These are phyloP conservation scores for Oenanthe melanoleuca DNA, from an alignment of 2,113 vertebrate species.

Conservation along the genomic window DNA sequence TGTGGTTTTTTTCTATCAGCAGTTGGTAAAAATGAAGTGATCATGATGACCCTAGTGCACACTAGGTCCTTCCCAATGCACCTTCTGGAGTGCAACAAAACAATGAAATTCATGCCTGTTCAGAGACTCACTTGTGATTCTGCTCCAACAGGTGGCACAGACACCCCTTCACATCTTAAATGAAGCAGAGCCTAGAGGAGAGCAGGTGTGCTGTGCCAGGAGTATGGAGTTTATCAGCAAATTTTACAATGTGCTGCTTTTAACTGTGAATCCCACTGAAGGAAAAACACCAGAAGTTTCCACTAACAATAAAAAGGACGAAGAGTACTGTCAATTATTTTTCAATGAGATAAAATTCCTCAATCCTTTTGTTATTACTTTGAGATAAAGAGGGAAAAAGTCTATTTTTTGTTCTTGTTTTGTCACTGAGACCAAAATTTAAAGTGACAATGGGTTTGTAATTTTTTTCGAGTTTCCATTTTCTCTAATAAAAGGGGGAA, in stretches of 20 bases:
- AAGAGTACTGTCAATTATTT: not conserved
- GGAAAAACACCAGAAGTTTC: not conserved
- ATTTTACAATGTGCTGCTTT: not conserved
- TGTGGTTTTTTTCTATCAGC: not conserved
- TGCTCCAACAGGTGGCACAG: not conserved
- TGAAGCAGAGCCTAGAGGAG: not conserved
- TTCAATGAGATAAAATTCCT: not conserved
- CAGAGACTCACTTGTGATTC: not conserved
- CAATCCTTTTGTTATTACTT: not conserved
- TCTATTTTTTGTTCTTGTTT: not conserved
- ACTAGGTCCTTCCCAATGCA: fast-evolving
- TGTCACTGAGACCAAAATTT: not conserved
- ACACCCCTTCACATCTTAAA: not conserved
- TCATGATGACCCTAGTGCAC: not conserved
- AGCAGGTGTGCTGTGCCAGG: not conserved
- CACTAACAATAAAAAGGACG: not conserved
- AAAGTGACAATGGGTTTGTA: not conserved
- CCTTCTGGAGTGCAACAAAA: not conserved
- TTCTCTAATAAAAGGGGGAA: not conserved
- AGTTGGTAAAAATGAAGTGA: not conserved
- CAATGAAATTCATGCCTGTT: not conserved
- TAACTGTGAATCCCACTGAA: not conserved
- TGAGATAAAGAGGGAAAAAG: not conserved
- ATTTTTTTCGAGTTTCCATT: not conserved
- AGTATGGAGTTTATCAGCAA: not conserved